Evolutionary conservation across 2,113 vertebrate species (phyloP).

Genomic region (Pleuronectes platessa): DNA sequence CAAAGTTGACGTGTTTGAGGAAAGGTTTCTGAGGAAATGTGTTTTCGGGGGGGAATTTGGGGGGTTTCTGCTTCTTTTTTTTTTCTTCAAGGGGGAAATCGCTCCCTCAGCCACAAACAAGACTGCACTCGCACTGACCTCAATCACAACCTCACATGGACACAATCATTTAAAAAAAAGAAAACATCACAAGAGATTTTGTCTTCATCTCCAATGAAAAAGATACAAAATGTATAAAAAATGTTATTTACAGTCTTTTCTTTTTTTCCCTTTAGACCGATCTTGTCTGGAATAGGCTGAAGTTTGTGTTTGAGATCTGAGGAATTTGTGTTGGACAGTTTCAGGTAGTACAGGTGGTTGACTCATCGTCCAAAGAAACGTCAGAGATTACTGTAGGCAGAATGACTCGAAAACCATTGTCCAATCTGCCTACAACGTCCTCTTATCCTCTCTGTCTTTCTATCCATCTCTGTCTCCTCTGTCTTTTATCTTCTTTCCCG

Average conservation of each 20-base stretch:
- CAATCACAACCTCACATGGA: conserved; percentile 79
- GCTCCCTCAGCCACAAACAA: conserved; percentile 59
- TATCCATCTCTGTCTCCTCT: conserved; percentile 30
- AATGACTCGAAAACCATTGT: conserved; percentile 36
- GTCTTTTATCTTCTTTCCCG: conserved; percentile 23
- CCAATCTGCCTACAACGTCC: conserved; percentile 6
- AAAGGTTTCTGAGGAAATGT: conserved; percentile 52
- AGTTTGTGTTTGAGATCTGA: conserved; percentile 57
- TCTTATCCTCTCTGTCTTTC: conserved; percentile 11
- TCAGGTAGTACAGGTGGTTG: conserved; percentile 66
- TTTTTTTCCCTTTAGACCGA: conserved; percentile 43
- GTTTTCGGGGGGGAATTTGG: conserved; percentile 41
- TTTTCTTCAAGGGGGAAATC: conserved; percentile 5
- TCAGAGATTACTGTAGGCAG: neutral
- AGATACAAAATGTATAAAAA: conserved; percentile 99
- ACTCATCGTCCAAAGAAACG: conserved; percentile 28
- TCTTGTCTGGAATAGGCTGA: conserved; percentile 27
- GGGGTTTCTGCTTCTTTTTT: conserved; percentile 10
- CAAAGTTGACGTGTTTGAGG: conserved; percentile 49
- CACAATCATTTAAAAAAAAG: conserved; percentile 87
- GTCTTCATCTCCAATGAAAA: conserved; percentile 94
- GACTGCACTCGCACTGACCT: conserved; percentile 61
- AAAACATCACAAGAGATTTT: conserved; percentile 92
- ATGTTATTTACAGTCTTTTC: conserved; percentile 82
- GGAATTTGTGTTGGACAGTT: conserved; percentile 44